Percentiles rank a stretch among this genome's conserved stretches.
Conservation (phyloP, 2,113 vertebrate species). For the Aplodontia rufa region DNA sequence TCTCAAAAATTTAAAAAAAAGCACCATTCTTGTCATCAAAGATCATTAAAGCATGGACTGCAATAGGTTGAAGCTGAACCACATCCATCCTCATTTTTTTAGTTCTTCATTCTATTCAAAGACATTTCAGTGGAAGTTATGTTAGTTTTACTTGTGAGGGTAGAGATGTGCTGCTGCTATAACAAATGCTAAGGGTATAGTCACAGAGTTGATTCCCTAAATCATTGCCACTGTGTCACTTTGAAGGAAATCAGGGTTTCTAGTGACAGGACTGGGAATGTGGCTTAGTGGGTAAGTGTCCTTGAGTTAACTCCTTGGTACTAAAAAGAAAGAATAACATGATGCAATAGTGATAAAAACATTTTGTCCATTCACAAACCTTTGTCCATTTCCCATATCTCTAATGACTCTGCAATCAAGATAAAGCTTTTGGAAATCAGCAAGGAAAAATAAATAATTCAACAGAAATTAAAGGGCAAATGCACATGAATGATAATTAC, state of each 20-base stretch:
- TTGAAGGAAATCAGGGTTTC: neutral
- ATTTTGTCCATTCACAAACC: neutral
- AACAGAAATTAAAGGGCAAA: neutral
- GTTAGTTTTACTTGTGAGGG: neutral
- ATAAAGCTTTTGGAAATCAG: neutral
- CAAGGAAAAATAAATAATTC: neutral
- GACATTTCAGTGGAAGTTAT: neutral
- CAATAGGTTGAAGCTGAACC: neutral
- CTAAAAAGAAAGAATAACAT: neutral
- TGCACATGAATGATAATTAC: neutral
- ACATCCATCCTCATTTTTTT: neutral
- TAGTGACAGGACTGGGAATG: too few relatives aligned
- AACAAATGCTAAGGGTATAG: neutral
- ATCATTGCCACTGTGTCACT: neutral
- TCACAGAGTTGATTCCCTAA: accelerated
- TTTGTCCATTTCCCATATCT: neutral
- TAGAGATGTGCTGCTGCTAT: neutral
- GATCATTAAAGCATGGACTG: neutral
- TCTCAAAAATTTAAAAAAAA: too few relatives aligned
- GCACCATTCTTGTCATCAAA: neutral
- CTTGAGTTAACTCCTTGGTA: too few relatives aligned
- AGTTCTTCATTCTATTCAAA: neutral
- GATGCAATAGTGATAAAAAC: neutral
- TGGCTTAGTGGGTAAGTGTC: too few relatives aligned
- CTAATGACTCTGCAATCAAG: neutral